Evolutionary conservation across 2,797 vertebrate genomes (phyloP).

Genomic region (Pseudochirops corinnae): DNA sequence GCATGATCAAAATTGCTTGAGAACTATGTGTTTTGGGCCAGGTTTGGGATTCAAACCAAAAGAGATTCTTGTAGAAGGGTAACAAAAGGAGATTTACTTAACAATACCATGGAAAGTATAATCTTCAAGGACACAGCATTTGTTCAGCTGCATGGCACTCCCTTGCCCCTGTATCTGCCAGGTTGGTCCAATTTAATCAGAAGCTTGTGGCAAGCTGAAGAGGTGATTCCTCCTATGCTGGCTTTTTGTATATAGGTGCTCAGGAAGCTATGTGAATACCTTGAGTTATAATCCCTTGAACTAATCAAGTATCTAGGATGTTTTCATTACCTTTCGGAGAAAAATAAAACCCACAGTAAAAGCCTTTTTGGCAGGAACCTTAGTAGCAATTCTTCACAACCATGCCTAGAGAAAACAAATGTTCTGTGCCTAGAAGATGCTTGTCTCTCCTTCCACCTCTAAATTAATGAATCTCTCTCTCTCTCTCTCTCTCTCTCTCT

Average conservation of each 20-base stretch:
- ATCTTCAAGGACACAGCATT: not conserved
- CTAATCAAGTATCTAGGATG: not conserved
- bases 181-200: not conserved
- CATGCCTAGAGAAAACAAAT: not conserved
- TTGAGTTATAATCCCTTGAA: not conserved
- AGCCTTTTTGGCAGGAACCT: not conserved
- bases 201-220: not conserved
- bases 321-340: not conserved
- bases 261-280: not conserved
- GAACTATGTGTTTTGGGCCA: not conserved
- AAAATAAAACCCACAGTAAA: not conserved
- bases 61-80: not conserved
- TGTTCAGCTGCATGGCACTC: not conserved
- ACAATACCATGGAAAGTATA: not conserved
- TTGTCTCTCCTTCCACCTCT: constrained; percentile 26
- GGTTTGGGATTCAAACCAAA: not conserved
- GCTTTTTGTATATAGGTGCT: not conserved
- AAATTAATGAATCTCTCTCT: not conserved
- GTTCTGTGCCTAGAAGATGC: not conserved
- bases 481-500: too few relatives aligned
- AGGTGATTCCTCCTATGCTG: not conserved
- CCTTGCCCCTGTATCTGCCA: not conserved
- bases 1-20: not conserved
- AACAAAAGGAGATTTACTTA: not conserved
- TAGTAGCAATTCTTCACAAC: not conserved